Base-by-base conservation (phyloP, 92 coral and sea anemone genomes). In the Phymanthus crucifer region DNA sequence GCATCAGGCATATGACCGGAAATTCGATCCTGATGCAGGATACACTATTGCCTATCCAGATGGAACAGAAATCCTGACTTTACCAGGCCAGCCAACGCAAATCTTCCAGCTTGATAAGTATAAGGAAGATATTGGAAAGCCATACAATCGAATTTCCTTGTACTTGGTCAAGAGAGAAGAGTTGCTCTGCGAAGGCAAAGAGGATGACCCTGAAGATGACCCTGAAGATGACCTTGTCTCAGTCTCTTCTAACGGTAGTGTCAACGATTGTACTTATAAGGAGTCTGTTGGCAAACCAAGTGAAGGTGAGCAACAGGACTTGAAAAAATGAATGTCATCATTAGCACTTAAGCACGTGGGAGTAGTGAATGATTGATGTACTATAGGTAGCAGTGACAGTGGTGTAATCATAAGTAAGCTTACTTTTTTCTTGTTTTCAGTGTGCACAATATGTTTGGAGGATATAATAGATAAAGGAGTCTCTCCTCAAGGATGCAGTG, bases 21-120 rank as follows among this genome's bases (percentile, higher is more conserved):
- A 61, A 35, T 77, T 77, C 72, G 71, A 77, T 21, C 81, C 72
- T 32, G 19, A 37, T 64, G 81, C 81, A 35, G 81, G 81, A 61
- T 77, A 64, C 72, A 77, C 81, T 37, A 61, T 77, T 61, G 34
- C 72, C 48, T 77, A 61, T 77, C 81, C 81, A 77, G 81, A 61
- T 45, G 81, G 81, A 77, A 77, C 72, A 61, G 81, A 77, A 64
- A 77, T 77, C 50, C 81, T 61, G 81, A 77, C 81, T 56, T 77
- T 77, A 38, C 82, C 82, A 1, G 73, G 50, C 13, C 72, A 48
- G 37, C 19, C 74, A 45, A 78, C 73, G 57, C 37, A 78, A 34
- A 78, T 64, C 50, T 77, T 77, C 48, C 80, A 77, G 16, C 48
- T 77, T n/a, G 81, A 77, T 77, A 77, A 77, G 81, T 77, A 65